Percentiles rank a stretch among this genome's conserved stretches.
phyloP scores from a whole-genome alignment of 2,888 invertebrate species.

The Agonopterix alstromeriana region DNA sequence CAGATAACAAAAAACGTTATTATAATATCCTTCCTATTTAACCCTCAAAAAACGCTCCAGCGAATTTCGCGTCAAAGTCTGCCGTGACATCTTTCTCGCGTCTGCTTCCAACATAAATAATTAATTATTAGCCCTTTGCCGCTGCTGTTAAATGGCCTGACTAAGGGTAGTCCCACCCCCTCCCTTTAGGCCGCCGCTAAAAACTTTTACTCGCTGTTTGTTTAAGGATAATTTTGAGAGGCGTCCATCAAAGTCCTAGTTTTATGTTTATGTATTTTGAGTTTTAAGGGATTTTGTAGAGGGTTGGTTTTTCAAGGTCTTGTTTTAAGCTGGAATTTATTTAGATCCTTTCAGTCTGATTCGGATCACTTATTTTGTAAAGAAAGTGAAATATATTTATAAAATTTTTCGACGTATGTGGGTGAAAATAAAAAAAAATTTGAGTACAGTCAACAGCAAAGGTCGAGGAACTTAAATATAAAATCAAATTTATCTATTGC shows the following conservation, averaged over 20 bases:
- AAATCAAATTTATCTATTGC: no score
- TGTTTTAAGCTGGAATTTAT: no score
- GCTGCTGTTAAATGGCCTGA: constrained; percentile 67
- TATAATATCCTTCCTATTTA: background rate
- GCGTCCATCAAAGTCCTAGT: constrained; percentile 7
- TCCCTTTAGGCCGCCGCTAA: constrained; percentile 13
- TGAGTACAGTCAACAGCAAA: no score
- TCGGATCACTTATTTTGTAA: no score
- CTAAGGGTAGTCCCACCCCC: constrained; percentile 44
- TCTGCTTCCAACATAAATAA: constrained; percentile 41
- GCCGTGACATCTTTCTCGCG: constrained; percentile 35
- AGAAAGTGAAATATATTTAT: no score
- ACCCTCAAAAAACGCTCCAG: background rate
- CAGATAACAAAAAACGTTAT: no score
- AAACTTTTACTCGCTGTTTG: constrained; percentile 56
- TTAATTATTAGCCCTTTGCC: constrained; percentile 65
- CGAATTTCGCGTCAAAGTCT: constrained; percentile 5
- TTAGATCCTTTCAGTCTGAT: no score
- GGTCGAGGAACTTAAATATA: no score
- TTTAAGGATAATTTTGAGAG: constrained; percentile 45
- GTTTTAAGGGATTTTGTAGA: no score
- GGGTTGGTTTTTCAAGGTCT: no score
- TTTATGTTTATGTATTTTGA: background rate
- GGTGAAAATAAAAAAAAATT: no score
- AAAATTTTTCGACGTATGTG: no score